These are phyloP conservation scores for Colistium nudipinnis DNA, from an alignment of 2,113 vertebrate genomes.

Conservation along the genomic window DNA sequence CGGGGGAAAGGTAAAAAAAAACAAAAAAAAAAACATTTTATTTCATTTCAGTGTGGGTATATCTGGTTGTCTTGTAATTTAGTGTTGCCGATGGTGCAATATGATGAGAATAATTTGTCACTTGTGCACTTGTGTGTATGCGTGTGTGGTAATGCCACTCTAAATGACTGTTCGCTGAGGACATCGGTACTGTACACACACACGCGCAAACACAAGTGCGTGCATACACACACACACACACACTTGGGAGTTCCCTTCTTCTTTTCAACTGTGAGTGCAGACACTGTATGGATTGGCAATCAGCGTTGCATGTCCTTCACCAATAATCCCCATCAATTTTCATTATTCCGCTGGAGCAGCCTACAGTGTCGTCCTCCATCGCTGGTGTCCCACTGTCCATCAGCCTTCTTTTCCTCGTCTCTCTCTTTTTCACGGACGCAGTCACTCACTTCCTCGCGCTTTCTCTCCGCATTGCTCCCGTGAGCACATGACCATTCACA, in stretches of 20 bases:
- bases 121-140: background rate
- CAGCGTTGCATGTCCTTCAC: conserved; percentile 70
- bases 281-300: conserved; percentile 65
- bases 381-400: no score
- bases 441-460: conserved; percentile 12
- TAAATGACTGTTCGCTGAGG: background rate
- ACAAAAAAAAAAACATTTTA: no score
- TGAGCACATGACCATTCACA: conserved; percentile 33
- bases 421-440: conserved; percentile 1
- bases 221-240: background rate
- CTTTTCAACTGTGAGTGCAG: conserved; percentile 37
- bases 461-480: conserved; percentile 32
- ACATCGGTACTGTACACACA: background rate
- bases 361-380: conserved; percentile 11
- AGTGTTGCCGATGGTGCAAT: conserved; percentile 39
- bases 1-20: conserved; percentile 25
- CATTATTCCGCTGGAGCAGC: conserved; percentile 49
- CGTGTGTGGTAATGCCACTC: background rate
- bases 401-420: no score
- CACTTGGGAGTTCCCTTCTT: background rate
- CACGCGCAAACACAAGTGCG: background rate
- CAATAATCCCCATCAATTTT: conserved; percentile 73
- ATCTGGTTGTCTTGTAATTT: conserved; percentile 37
- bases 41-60: conserved; percentile 40
- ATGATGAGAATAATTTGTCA: conserved; percentile 24